A percentile compares a stretch with the other conserved stretches of the same genome.
Evolutionary conservation across 1,140 invertebrate species (phyloP).

Genomic region (Pristionchus pacificus): DNA sequence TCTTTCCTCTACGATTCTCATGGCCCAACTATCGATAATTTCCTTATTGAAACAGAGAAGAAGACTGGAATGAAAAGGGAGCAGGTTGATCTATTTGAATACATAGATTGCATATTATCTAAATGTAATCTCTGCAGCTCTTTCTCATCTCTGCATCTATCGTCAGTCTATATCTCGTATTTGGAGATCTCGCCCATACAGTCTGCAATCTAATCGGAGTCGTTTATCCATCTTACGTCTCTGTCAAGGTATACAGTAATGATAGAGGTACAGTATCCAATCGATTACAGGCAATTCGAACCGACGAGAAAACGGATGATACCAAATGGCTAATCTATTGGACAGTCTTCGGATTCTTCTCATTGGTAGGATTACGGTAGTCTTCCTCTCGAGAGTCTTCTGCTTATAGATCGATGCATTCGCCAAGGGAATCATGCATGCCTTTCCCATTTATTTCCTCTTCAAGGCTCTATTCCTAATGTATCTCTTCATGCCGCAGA

Average conservation of each 20-base stretch:
- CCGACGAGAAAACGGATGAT: slow-evolving; percentile 68
- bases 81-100: too few species aligned
- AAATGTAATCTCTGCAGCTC: too few species aligned
- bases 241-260: slow-evolving; percentile 41
- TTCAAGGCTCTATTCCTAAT: slow-evolving; percentile 87
- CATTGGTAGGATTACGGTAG: slow-evolving; percentile 75
- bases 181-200: slow-evolving; percentile 86
- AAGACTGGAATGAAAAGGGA: slow-evolving; percentile 22
- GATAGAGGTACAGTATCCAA: neutral
- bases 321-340: slow-evolving; percentile 98
- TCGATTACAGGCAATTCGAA: slow-evolving; percentile 63
- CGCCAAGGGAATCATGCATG: slow-evolving; percentile 68
- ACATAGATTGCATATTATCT: too few species aligned
- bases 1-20: too few species aligned
- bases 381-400: slow-evolving; percentile 83
- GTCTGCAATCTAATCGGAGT: slow-evolving; percentile 93
- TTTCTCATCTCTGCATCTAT: slow-evolving; percentile 52
- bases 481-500: slow-evolving; percentile 86
- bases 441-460: slow-evolving; percentile 96
- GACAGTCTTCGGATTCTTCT: slow-evolving; percentile 81
- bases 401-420: slow-evolving; percentile 88
- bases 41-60: too few species aligned
- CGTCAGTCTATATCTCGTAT: slow-evolving; percentile 75
- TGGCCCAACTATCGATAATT: too few species aligned
- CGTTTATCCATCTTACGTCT: slow-evolving; percentile 87